These are phyloP conservation scores for Petrocephalus zakoni DNA, from an alignment of 2,113 vertebrate species.

Conservation along the genomic window DNA sequence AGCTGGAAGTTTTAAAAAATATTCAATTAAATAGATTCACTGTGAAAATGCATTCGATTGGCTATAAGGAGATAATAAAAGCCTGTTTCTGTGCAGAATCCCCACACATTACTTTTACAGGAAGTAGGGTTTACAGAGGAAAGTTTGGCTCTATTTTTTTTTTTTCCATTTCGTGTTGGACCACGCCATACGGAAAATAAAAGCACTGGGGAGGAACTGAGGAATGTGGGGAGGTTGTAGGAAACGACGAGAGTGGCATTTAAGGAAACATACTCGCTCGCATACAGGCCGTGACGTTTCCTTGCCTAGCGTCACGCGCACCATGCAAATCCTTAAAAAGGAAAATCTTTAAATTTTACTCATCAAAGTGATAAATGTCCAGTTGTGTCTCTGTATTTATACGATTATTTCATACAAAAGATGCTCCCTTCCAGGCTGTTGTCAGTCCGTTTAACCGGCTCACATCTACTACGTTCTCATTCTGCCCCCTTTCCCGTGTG, in stretches of 20 bases:
- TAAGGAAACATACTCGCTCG: not conserved
- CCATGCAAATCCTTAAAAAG: not conserved
- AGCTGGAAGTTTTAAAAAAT: not conserved
- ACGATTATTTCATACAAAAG: conserved; percentile 24
- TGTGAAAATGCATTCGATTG: conserved; percentile 15
- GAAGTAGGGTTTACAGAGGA: not conserved
- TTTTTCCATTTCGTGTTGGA: conserved; percentile 24
- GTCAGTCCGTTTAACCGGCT: conserved; percentile 31
- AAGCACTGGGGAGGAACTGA: conserved; percentile 31
- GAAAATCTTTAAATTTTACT: conserved; percentile 8
- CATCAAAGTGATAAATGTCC: conserved; percentile 20
- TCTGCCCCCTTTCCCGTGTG: conserved; percentile 28
- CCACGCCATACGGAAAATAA: conserved; percentile 20
- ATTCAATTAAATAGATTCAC: conserved; percentile 11
- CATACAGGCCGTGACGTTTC: not conserved
- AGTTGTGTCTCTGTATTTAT: conserved; percentile 29
- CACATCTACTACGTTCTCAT: conserved; percentile 23
- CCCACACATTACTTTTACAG: not conserved
- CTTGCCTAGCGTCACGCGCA: not conserved
- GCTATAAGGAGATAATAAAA: not conserved
- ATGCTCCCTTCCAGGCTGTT: conserved; percentile 19
- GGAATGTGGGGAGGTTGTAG: conserved; percentile 21
- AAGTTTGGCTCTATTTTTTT: conserved; percentile 22
- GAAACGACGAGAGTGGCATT: not conserved
- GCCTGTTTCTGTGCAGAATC: not conserved